phyloP scores from a whole-genome alignment of 2,888 invertebrate species.

The Ochropleura plecta region DNA sequence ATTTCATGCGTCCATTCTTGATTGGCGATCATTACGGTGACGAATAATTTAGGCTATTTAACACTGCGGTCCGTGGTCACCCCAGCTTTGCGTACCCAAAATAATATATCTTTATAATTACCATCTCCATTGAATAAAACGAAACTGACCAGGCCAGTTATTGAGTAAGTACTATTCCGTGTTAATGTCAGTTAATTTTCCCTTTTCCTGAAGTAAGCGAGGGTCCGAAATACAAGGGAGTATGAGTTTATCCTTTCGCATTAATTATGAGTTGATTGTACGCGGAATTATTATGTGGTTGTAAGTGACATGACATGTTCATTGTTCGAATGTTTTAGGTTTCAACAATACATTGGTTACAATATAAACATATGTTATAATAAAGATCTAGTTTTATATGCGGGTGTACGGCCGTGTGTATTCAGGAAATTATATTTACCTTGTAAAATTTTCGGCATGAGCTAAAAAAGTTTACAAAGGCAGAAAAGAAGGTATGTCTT shows the following conservation, averaged over 20 bases:
- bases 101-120: conserved; percentile 64
- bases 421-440: not conserved
- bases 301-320: conserved; percentile 48
- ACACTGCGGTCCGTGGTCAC: conserved; percentile 45
- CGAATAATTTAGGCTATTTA: conserved; percentile 60
- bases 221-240: conserved; percentile 54
- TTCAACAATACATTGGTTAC: conserved; percentile 20
- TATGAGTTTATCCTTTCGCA: conserved; percentile 61
- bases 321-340: conserved; percentile 50
- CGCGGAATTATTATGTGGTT: conserved; percentile 47
- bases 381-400: not conserved
- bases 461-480: not conserved
- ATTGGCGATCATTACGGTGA: conserved; percentile 55
- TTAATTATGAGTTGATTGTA: conserved; percentile 60
- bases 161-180: conserved; percentile 66
- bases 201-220: conserved; percentile 53
- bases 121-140: conserved; percentile 53
- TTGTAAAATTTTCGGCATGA: not conserved
- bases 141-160: conserved; percentile 59
- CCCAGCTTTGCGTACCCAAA: conserved; percentile 42
- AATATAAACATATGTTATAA: conserved; percentile 18
- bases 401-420: not conserved
- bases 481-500: no score
- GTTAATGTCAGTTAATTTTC: conserved; percentile 65
- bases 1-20: conserved; percentile 46